Conservation (phyloP, 2,888 invertebrate genomes). For the Odontocerum albicorne region DNA sequence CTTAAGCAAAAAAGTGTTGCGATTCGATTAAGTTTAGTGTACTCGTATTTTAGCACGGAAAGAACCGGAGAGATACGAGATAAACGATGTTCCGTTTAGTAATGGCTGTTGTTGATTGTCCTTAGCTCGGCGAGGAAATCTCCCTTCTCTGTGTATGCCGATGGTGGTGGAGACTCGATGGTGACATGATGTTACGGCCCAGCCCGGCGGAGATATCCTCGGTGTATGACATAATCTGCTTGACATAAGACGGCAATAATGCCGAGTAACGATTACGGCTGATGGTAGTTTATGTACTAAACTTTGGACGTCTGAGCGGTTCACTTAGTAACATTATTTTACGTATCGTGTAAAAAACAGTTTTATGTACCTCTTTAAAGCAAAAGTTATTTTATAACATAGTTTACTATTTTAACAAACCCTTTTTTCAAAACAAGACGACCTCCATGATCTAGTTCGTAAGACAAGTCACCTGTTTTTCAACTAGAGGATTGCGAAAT, state of each 20-base stretch:
- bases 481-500: no score
- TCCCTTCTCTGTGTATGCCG: neutral
- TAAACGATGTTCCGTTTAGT: conserved; percentile 23
- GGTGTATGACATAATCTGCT: conserved; percentile 28
- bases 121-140: no score
- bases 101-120: conserved; percentile 14
- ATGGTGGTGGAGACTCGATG: neutral
- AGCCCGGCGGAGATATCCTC: conserved; percentile 6
- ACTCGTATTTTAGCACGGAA: no score
- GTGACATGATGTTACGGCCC: neutral
- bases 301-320: conserved; percentile 18
- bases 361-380: no score
- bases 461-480: no score
- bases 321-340: conserved; percentile 11
- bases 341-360: conserved; percentile 2
- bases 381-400: no score
- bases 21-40: conserved; percentile 23
- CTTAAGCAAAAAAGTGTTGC: neutral
- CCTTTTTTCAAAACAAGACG: no score
- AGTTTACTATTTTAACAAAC: no score
- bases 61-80: no score
- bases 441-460: no score
- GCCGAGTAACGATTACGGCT: conserved; percentile 24
- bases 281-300: conserved; percentile 24
- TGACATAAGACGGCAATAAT: conserved; percentile 31